Percentiles rank a stretch among this genome's conserved stretches.
Evolutionary conservation across 2,888 invertebrate genomes (phyloP).

Genomic region (Chelonus formosanus): DNA sequence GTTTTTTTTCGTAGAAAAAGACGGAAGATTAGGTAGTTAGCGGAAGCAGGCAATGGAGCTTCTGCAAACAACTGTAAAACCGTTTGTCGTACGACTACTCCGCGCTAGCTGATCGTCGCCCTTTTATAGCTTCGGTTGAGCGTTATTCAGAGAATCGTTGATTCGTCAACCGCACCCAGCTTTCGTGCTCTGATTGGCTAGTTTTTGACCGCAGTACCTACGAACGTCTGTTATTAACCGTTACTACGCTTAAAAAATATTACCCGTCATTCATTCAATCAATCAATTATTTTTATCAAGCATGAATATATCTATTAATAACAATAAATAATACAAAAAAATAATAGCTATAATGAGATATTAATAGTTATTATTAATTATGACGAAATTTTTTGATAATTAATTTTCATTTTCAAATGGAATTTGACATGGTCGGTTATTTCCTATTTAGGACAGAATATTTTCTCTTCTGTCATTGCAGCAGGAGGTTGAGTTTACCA

Average conservation of each 20-base stretch:
- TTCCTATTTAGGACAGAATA: too few relatives aligned
- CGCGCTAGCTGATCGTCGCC: conserved; percentile 24
- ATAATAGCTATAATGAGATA: too few relatives aligned
- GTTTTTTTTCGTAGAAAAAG: conserved; percentile 30
- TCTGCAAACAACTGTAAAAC: conserved; percentile 36
- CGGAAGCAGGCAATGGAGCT: conserved; percentile 43
- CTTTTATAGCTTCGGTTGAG: conserved; percentile 42
- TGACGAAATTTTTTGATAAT: neutral
- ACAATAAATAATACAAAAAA: too few relatives aligned
- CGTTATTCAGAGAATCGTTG: conserved; percentile 24
- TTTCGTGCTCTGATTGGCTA: conserved; percentile 34
- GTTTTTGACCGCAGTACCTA: conserved; percentile 41
- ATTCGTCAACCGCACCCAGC: conserved; percentile 39
- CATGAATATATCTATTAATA: too few relatives aligned
- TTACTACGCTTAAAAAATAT: conserved; percentile 13
- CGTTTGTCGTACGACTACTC: conserved; percentile 41
- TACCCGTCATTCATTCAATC: conserved; percentile 1
- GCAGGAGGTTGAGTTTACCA: too few relatives aligned
- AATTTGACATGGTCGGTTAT: too few relatives aligned
- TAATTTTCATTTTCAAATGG: too few relatives aligned
- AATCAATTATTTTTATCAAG: neutral
- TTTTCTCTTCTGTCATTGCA: too few relatives aligned
- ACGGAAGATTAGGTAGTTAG: conserved; percentile 38
- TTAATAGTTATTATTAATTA: too few relatives aligned
- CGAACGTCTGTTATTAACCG: conserved; percentile 28